These are phyloP conservation scores for Brevimyrus niger DNA, from an alignment of 2,113 vertebrate genomes.

Conservation along the genomic window DNA sequence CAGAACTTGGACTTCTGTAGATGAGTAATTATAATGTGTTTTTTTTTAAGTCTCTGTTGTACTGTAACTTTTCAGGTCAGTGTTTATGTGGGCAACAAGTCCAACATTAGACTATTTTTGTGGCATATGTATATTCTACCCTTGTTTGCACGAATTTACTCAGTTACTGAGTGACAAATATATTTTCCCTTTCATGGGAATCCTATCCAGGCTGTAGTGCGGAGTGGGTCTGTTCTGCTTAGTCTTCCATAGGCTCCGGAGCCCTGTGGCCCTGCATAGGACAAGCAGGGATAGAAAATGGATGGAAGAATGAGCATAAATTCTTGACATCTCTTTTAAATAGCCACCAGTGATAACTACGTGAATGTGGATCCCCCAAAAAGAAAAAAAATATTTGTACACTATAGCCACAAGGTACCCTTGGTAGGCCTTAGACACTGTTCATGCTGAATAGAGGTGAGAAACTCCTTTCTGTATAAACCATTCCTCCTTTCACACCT, in stretches of 20 bases:
- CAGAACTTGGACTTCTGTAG: neutral
- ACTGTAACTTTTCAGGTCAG: neutral
- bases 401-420: neutral
- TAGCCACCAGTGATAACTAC: neutral
- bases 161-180: neutral
- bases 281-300: neutral
- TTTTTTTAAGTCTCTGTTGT: neutral
- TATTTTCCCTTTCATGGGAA: neutral
- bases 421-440: neutral
- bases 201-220: neutral
- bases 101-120: neutral
- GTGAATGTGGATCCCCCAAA: neutral
- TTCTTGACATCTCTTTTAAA: neutral
- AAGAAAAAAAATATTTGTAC: neutral
- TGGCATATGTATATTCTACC: neutral
- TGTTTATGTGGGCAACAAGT: neutral
- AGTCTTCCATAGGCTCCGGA: neutral
- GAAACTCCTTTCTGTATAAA: neutral
- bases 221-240: neutral
- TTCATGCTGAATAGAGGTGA: neutral
- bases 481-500: neutral
- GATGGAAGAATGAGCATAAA: neutral
- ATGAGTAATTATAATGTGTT: neutral
- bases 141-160: neutral
- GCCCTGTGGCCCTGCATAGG: neutral